Percentiles rank a stretch among this genome's conserved stretches.
Evolutionary conservation across 2,888 invertebrate species (phyloP).

Genomic region (Drosophila lutescens): DNA sequence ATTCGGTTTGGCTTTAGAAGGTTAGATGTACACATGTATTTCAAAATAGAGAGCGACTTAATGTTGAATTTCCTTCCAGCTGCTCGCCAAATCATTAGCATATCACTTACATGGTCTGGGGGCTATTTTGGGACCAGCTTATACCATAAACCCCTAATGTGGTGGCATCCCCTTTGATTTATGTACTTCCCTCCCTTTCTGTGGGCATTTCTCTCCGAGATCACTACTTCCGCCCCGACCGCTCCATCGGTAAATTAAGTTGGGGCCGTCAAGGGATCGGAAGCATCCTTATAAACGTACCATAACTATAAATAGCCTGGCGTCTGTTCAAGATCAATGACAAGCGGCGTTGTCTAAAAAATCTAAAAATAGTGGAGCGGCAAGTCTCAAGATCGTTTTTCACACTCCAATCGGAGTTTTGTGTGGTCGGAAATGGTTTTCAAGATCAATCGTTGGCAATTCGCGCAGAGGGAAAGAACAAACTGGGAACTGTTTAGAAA

Average conservation of each 20-base stretch:
- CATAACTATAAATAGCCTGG: conserved; percentile 8
- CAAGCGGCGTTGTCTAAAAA: conserved; percentile 18
- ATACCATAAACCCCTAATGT: not conserved
- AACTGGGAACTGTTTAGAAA: not conserved
- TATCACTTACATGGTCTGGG: not conserved
- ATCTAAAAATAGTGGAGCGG: conserved; percentile 15
- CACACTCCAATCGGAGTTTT: conserved; percentile 4
- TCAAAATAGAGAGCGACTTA: not conserved
- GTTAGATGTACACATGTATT: not conserved
- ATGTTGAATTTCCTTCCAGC: not conserved
- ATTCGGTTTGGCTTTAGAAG: not conserved
- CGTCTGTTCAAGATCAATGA: conserved; percentile 25
- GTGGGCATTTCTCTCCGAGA: not conserved
- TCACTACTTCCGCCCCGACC: conserved; percentile 16
- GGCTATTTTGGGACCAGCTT: not conserved
- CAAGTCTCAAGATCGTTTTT: conserved; percentile 2
- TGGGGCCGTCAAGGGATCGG: not conserved
- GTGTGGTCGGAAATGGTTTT: conserved; percentile 4
- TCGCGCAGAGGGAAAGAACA: not conserved
- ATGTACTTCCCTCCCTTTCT: not conserved
- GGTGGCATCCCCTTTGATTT: not conserved
- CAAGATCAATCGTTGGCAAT: conserved; percentile 23
- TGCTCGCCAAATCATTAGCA: conserved; percentile 2
- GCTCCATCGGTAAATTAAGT: not conserved
- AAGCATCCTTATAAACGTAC: conserved; percentile 3